Conservation (phyloP, 2,113 vertebrate species). For the Zapus hudsonius region DNA sequence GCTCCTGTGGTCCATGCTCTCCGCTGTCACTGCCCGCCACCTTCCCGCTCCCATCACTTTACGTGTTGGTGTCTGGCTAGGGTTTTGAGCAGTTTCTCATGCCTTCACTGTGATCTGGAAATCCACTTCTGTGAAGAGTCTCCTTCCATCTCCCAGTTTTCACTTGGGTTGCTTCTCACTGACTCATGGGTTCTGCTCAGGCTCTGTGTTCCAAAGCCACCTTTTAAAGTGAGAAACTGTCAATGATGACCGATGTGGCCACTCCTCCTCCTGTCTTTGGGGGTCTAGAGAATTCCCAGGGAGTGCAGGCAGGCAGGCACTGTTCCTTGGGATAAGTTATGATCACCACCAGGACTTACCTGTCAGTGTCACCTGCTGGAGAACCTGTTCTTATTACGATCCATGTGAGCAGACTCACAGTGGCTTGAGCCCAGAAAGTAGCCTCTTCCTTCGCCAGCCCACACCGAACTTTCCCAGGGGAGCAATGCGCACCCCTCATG, state of each 20-base stretch:
- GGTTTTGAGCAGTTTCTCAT: not conserved
- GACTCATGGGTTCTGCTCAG: not conserved
- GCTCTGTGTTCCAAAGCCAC: not conserved
- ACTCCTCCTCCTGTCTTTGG: accelerated
- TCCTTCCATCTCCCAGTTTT: too few relatives aligned
- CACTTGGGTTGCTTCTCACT: not conserved
- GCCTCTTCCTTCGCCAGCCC: too few relatives aligned
- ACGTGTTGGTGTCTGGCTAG: too few relatives aligned
- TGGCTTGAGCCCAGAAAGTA: not conserved
- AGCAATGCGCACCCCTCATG: accelerated
- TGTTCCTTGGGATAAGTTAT: not conserved
- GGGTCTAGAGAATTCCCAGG: not conserved
- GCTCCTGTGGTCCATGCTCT: not conserved
- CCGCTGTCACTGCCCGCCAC: not conserved
- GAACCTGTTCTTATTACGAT: not conserved
- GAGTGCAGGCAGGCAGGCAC: not conserved
- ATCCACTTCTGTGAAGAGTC: not conserved
- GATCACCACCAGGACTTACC: not conserved
- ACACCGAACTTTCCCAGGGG: not conserved
- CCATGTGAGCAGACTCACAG: too few relatives aligned
- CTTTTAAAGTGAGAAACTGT: not conserved
- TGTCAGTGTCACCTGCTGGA: not conserved
- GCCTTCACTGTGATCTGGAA: accelerated
- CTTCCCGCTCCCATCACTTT: not conserved
- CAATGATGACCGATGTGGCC: not conserved